phyloP scores from a whole-genome alignment of 2,797 vertebrate genomes.

The Trachops cirrhosus region DNA sequence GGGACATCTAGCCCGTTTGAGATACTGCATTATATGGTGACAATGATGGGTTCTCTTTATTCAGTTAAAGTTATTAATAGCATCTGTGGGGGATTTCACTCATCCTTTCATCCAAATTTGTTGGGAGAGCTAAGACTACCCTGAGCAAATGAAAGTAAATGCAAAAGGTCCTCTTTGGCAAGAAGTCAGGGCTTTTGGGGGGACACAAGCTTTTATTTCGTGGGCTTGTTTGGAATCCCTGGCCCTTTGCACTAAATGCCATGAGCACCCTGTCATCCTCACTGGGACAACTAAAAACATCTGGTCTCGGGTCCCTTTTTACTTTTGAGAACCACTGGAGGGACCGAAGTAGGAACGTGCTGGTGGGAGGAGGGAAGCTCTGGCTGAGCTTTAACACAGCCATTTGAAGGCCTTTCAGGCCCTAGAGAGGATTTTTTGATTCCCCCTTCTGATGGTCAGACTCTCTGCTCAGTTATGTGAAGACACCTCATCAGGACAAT shows the following conservation, averaged over 20 bases:
- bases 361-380: not conserved
- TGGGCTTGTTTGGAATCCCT: not conserved
- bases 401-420: not conserved
- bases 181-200: not conserved
- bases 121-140: not conserved
- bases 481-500: conserved; percentile 43
- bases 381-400: not conserved
- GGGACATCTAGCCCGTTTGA: not conserved
- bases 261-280: not conserved
- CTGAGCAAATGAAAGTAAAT: not conserved
- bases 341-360: not conserved
- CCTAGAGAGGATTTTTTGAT: not conserved
- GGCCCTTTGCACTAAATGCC: not conserved
- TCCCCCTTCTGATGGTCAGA: not conserved
- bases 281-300: not conserved
- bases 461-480: not conserved
- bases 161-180: not conserved
- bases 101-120: not conserved
- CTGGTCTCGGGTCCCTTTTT: not conserved
- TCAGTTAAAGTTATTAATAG: conserved; percentile 10
- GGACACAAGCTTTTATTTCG: not conserved
- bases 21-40: not conserved
- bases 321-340: not conserved
- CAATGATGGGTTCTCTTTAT: not conserved
- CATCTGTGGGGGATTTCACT: not conserved